Evolutionary conservation across 1,140 invertebrate species (phyloP), one percentile per base, ranked within the genome.

Genomic region (Anoplophora glabripennis): DNA sequence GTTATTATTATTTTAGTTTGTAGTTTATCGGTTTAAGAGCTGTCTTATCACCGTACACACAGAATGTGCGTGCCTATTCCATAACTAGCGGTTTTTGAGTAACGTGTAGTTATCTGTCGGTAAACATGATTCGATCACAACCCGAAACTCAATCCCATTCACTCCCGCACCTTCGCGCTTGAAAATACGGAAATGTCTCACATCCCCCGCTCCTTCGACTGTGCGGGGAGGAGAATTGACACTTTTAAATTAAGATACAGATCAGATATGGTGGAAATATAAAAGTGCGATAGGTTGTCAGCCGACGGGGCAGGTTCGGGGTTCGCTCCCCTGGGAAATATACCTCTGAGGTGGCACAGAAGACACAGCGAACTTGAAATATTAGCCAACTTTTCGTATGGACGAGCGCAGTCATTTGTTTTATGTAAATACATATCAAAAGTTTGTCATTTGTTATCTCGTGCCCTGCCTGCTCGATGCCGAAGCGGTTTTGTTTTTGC

Each of bases 371-470:
- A 65, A 67, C 64, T 59, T 73, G 72, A 75, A 74, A 74, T 74
- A 74, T 74, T 73, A 74, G 72, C 72, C 68, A 75, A 75, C 72
- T 75, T 75, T 75, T 75, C 74, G 72, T 75, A 72, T 73, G 72
- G 74, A 72, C 72, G 74, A 65, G 69, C 72, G 65, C 70, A 64
- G 72, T 71, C 73, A 74, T 75, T 75, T 75, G 67, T 75, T 75
- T 61, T 61, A 61, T 61, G 66, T 68, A 68, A 68, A 68, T 68
- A 57, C 64, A 36, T 57, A 65, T 68, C 66, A 68, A 68, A 68
- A 68, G 61, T 68, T 68, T 66, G 63, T 62, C 61, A 60, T 60
- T 65, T 52, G 60, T 63, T 64, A 64, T 59, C 36, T 10, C 49
- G 49, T 37, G 49, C 49, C 17, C n/a, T 38, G 35, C 49, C 36